Conservation (phyloP, 2,113 vertebrate species). For the Montifringilla adamsi region DNA sequence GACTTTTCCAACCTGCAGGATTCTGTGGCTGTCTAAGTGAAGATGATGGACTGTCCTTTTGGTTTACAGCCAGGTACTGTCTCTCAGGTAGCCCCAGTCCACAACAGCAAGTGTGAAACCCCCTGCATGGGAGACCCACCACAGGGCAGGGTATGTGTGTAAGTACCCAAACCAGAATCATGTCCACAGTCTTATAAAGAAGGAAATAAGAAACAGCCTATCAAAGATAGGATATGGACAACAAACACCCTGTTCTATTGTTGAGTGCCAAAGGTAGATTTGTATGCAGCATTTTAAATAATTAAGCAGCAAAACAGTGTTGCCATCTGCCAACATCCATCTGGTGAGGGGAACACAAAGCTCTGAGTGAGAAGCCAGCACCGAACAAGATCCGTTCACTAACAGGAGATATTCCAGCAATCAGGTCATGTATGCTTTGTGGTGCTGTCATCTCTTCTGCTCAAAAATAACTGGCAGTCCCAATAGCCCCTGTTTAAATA, state of each 20-base stretch:
- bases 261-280: conserved; percentile 35
- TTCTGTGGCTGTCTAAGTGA: not conserved
- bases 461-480: not conserved
- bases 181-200: not conserved
- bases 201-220: not conserved
- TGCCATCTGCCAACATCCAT: conserved; percentile 50
- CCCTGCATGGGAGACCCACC: not conserved
- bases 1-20: not conserved
- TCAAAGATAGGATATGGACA: not conserved
- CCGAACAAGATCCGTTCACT: not conserved
- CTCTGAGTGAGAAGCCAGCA: not conserved
- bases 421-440: not conserved
- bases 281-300: conserved; percentile 33
- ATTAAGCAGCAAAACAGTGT: conserved; percentile 42
- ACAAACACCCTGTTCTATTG: not conserved
- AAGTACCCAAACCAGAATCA: not conserved
- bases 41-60: not conserved
- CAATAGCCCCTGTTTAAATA: not conserved
- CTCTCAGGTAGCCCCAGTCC: not conserved
- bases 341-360: conserved; percentile 42
- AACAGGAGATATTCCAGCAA: not conserved
- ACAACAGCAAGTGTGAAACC: not conserved
- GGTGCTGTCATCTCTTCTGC: not conserved
- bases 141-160: not conserved
- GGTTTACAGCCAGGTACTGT: not conserved